Evolutionary conservation across 2,797 vertebrate genomes (phyloP), one percentile per base, ranked within the genome.

Genomic region (Sarcoramphus papa): DNA sequence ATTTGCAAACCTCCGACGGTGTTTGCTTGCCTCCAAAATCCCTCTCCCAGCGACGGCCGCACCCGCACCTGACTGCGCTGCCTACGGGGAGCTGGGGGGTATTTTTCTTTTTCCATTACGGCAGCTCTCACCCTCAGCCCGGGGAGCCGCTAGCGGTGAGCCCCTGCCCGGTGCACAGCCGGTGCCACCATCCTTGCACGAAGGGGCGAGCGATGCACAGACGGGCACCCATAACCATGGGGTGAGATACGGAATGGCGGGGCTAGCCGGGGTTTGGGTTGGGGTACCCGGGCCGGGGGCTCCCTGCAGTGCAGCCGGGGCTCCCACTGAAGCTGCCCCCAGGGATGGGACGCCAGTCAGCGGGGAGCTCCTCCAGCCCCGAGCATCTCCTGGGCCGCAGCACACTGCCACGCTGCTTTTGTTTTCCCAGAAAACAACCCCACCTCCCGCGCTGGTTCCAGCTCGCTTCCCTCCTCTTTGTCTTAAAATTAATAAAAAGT

Each of bases 351-450:
- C 4, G 45, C 41, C 57, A 3, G 0, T 40, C 6, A 18, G 43
- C 6, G 0, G 9, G 20, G 27, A 50, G 59, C 50, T 53, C n/a
- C 67, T 20, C 77, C 88, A 62, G 45, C 78, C 79, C 67, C 0
- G 31, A 74, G 74, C 92, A 91, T 93, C 93, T 40, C 84, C 74
- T 6, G 53, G 18, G 35, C 95, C 7, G 9, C 37, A 43, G 60
- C 56, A 20, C 4, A 6, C 3, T 2, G 33, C 88, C 73, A 16
- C 10, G 0, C 48, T 4, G 76, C 94, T 92, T 92, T 86, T 96
- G 94, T 97, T 97, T 96, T 93, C 77, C 91, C 92, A 93, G 89
- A 80, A 96, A 94, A 94, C 94, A 95, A 70, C 89, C 77, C 92
- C 95, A 80, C 83, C 88, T 93, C 83, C 76, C 2, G 5, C 1